Base-by-base conservation (phyloP, 2,888 invertebrate species). In the Cantharis rustica region DNA sequence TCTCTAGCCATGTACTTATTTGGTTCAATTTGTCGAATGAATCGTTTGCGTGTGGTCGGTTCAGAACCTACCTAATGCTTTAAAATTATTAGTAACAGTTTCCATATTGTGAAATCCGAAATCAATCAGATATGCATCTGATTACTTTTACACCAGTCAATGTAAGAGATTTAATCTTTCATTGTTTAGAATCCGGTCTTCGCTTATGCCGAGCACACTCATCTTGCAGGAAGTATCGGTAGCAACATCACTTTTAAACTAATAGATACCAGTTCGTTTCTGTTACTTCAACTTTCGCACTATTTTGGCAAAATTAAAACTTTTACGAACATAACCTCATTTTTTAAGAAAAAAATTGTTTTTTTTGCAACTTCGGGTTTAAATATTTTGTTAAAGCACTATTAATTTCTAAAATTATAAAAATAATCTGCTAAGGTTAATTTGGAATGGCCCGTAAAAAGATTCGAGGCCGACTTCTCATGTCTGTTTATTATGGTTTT, bases 171-270 rank as follows among this genome's bases (percentile, higher is more conserved):
- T 69, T 73, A 73, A 73, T 73, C 73, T 73, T 31, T 62, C 69
- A 73, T 73, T 73, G 69, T 69, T 62, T 69, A 69, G 63, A 66
- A 73, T 73, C 73, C 73, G 73, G 69, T 73, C 73, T 73, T 73
- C 31, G 69, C 27, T 73, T 62, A 62, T 63, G 69, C 69, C 16
- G 70, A 47, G 66, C 27, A 66, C n/a, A 47, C 47, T 11, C 47
- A 47, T 47, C 47, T n/a, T 47, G 13, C 4, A 47, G 47, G 47
- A 47, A 47, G 47, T 47, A 47, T 47, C 47, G 2, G 47, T 47
- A 47, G n/a, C 47, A 23, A 23, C 23, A 31, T 31, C 13, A 13
- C 13, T 31, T 31, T 27, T 27, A 23, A 23, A 9, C 23, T 23
- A 23, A 20, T 20, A 20, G 20, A 20, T 20, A 20, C 20, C 20